Percentiles rank a stretch among this genome's conserved stretches.
These are phyloP conservation scores for Bombus difficillimus DNA, from an alignment of 1,140 invertebrate genomes.

Conservation along the genomic window DNA sequence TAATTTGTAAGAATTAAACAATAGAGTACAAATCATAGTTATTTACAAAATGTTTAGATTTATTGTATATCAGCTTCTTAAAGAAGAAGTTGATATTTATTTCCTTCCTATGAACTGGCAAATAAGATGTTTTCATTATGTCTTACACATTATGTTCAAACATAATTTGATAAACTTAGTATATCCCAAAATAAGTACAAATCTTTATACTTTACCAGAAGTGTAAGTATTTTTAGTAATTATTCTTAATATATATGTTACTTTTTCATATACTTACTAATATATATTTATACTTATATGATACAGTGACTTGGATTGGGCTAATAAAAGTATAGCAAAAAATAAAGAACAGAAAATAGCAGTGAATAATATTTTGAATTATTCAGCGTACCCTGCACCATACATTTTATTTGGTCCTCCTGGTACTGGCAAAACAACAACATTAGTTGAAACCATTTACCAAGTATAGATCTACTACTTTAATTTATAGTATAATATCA, in stretches of 20 bases:
- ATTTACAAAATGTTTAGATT: conserved; percentile 37
- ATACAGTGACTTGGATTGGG: conserved; percentile 83
- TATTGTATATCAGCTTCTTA: neutral
- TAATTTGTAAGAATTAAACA: conserved; percentile 4
- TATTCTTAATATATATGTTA: neutral
- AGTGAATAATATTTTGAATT: conserved; percentile 67
- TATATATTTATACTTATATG: neutral
- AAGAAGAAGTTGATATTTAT: conserved; percentile 53
- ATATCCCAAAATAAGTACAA: conserved; percentile 57
- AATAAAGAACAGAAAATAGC: conserved; percentile 83
- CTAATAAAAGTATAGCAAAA: conserved; percentile 85
- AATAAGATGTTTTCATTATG: conserved; percentile 64
- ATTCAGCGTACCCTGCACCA: conserved; percentile 85
- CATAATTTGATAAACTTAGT: conserved; percentile 55
- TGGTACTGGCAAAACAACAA: conserved; percentile 92
- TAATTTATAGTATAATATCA: neutral
- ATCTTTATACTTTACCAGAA: neutral
- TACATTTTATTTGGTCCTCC: conserved; percentile 92
- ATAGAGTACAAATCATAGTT: neutral
- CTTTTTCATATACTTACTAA: neutral
- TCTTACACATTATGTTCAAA: conserved; percentile 55
- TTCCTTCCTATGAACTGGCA: conserved; percentile 58
- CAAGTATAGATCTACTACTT: conserved; percentile 77
- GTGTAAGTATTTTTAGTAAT: conserved; percentile 36
- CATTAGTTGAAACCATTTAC: conserved; percentile 88